phyloP scores from a whole-genome alignment of 1,140 invertebrate genomes.

The Hypsibius dujardini region DNA sequence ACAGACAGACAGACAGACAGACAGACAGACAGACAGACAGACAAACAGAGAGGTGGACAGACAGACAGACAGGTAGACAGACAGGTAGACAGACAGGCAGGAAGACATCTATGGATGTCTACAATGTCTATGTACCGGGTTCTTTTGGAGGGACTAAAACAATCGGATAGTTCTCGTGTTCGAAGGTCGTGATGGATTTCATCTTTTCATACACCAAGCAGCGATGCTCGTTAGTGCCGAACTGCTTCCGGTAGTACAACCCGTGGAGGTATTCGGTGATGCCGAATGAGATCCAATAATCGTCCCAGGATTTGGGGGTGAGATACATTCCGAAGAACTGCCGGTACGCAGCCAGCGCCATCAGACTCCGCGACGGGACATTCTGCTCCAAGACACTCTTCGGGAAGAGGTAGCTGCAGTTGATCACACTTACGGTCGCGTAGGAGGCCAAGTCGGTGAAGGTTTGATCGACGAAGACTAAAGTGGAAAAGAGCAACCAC shows the following conservation, averaged over 20 bases:
- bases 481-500: no score
- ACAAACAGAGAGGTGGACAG: no score
- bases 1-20: no score
- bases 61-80: no score
- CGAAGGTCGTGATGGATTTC: neutral
- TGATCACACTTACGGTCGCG: constrained; percentile 13
- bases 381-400: constrained; percentile 76
- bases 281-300: constrained; percentile 83
- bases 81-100: no score
- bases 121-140: no score
- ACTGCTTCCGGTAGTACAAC: constrained; percentile 83
- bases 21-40: no score
- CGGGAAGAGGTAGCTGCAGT: constrained; percentile 19
- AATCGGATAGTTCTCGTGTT: neutral
- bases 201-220: constrained; percentile 54
- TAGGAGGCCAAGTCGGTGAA: constrained; percentile 6
- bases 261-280: constrained; percentile 80
- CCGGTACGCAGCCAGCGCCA: constrained; percentile 84
- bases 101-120: no score
- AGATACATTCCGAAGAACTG: constrained; percentile 99
- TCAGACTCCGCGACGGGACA: constrained; percentile 63
- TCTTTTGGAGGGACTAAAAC: neutral
- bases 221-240: constrained; percentile 93
- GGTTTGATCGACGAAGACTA: constrained; percentile 23
- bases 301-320: constrained; percentile 75